Evolutionary conservation across 92 coral and sea anemone genomes (phyloP), one percentile per base, ranked within the genome.

Genomic region (Pocillopora meandrina): DNA sequence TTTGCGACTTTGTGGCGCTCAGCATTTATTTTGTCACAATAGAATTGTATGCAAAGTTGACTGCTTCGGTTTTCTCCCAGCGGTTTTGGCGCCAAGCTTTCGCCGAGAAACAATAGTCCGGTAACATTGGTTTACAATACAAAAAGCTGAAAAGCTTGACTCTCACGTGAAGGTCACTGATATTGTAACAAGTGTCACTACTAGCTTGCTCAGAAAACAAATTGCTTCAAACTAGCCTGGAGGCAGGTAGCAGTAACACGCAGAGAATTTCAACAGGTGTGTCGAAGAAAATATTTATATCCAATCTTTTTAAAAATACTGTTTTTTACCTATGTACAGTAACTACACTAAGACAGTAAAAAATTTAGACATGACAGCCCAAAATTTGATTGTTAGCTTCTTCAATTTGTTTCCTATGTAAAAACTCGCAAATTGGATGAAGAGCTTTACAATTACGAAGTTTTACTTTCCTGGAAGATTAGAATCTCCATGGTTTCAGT

Each of bases 1-100:
- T 56, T 47, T 79, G 86, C 80, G 86, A 74, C 86, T 52, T 16
- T 21, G 33, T 61, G 86, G 80, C 86, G 86, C 86, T 62, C 65
- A 36, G 12, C 33, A 58, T 64, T 72, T 83, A 63, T 74, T 63
- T 63, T 72, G 65, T 64, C 52, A 73, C 86, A 62, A 73, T 74
- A 74, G 66, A 83, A 74, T 63, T 83, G 63, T 21, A 74, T 71
- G 85, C 56, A 56, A 64, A 73, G 64, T 59, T 74, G 73, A 55
- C 61, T 14, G 3, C 23, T 15, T 72, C 74, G 74, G 80, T 83
- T 79, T 47, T 63, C 19, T 56, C 35, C 3, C 79, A 74, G n/a
- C 78, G 33, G 56, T 33, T 73, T 12, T 15, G 86, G 86, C 80
- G 86, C 86, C 86, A 83, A 73, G 42, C 63, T 10, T 72, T 61